phyloP scores from a whole-genome alignment of 2,888 invertebrate species.

The Lacanobia oleracea region DNA sequence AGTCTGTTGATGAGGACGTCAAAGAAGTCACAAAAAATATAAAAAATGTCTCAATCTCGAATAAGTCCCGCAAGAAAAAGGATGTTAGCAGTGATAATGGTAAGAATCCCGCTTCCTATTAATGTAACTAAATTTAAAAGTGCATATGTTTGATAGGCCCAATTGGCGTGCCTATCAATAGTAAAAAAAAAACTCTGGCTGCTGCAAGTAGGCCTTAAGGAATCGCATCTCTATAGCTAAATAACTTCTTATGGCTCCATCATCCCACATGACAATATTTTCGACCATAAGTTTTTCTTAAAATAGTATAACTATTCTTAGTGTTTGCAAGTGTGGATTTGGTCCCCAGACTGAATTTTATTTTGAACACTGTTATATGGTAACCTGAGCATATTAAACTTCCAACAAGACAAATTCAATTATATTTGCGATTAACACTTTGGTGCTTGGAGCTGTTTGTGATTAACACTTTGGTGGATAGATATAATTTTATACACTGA shows the following conservation, averaged over 20 bases:
- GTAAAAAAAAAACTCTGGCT: too few relatives aligned
- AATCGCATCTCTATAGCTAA: too few relatives aligned
- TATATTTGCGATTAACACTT: background rate
- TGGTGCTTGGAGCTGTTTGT: too few relatives aligned
- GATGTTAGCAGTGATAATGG: constrained; percentile 83
- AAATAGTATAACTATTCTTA: too few relatives aligned
- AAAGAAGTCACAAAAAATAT: constrained; percentile 90
- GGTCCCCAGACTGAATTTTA: background rate
- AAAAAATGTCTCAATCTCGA: constrained; percentile 91
- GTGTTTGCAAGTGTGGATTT: background rate
- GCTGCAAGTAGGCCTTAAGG: too few relatives aligned
- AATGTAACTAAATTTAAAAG: background rate
- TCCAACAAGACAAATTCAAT: background rate
- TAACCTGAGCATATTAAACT: background rate
- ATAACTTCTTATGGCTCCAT: too few relatives aligned
- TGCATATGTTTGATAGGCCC: background rate
- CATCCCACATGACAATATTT: too few relatives aligned
- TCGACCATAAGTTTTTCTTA: background rate
- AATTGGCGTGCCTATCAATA: too few relatives aligned
- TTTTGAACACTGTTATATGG: background rate
- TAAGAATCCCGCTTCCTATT: constrained; percentile 53
- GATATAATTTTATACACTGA: too few relatives aligned
- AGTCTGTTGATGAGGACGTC: constrained; percentile 87
- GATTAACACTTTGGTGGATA: too few relatives aligned
- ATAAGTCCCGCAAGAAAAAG: constrained; percentile 88